Evolutionary conservation across 2,797 vertebrate genomes (phyloP).

Genomic region (Platalea minor): DNA sequence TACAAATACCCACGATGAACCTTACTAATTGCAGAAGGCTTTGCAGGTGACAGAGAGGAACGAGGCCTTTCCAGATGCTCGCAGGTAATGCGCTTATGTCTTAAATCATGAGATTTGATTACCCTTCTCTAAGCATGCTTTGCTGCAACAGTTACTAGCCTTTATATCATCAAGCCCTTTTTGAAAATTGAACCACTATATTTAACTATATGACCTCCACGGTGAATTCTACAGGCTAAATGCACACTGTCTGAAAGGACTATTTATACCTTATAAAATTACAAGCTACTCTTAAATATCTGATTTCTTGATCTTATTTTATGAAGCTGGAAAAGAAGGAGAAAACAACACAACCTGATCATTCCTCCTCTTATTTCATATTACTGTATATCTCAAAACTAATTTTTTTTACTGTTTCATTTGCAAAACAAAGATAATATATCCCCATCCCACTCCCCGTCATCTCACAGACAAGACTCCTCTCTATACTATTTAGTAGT

Average conservation of each 20-base stretch:
- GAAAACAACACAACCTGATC: neutral
- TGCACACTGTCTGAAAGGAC: neutral
- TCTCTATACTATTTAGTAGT: neutral
- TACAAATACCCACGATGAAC: neutral
- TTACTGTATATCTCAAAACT: neutral
- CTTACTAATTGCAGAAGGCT: conserved; percentile 6
- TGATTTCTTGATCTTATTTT: neutral
- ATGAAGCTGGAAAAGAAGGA: neutral
- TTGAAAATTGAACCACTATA: conserved; percentile 18
- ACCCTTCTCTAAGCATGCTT: neutral
- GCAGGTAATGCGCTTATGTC: neutral
- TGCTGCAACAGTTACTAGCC: conserved; percentile 23
- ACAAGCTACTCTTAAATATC: neutral
- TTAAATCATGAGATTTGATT: conserved; percentile 39
- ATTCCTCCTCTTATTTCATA: neutral
- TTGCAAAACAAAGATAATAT: neutral
- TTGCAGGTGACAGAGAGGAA: conserved; percentile 30
- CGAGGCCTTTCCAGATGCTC: neutral
- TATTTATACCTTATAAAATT: neutral
- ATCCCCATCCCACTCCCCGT: neutral
- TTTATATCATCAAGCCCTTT: conserved; percentile 2
- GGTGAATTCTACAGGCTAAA: neutral
- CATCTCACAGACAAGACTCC: neutral
- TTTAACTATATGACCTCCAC: conserved; percentile 3
- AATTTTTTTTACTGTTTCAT: neutral